These are phyloP conservation scores for Lycopodina hypogea DNA, from an alignment of 37 sponge, comb jelly and placozoan species.

Conservation along the genomic window DNA sequence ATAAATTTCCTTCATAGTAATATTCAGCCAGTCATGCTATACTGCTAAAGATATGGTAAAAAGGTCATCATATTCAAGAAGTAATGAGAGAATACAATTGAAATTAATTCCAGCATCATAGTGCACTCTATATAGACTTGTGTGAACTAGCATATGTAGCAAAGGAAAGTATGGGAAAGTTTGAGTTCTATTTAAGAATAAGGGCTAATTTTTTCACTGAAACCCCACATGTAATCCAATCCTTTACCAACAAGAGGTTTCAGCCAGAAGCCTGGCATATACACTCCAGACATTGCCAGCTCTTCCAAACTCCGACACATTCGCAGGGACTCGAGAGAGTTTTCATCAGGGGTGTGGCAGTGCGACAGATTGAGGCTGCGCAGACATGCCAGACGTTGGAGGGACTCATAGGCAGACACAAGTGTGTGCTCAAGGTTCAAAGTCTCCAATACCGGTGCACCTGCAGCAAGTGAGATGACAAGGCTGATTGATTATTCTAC, in stretches of 20 bases:
- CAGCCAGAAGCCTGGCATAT: not conserved
- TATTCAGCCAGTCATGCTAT: too few species aligned
- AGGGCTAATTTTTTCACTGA: too few species aligned
- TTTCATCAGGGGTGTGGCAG: slow-evolving; percentile 7
- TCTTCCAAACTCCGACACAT: slow-evolving; percentile 3
- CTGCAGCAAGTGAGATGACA: not conserved
- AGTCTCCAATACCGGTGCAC: slow-evolving; percentile 40
- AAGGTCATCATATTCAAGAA: too few species aligned
- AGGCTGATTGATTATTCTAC: not conserved
- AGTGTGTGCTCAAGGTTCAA: slow-evolving; percentile 41
- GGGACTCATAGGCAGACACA: slow-evolving; percentile 15
- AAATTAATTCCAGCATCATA: too few species aligned
- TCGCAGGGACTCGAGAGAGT: slow-evolving; percentile 14
- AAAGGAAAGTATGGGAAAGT: too few species aligned
- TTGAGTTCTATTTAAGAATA: too few species aligned
- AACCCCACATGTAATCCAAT: too few species aligned
- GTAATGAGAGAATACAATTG: too few species aligned
- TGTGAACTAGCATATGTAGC: too few species aligned
- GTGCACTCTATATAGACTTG: too few species aligned
- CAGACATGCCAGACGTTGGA: slow-evolving; percentile 19
- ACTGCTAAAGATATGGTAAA: too few species aligned
- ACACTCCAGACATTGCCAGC: slow-evolving; percentile 28
- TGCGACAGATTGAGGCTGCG: slow-evolving; percentile 39
- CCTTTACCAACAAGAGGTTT: slow-evolving; percentile 1
- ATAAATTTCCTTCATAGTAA: too few species aligned